phyloP scores from a whole-genome alignment of 2,113 vertebrate species.

The Pterophyllum scalare region DNA sequence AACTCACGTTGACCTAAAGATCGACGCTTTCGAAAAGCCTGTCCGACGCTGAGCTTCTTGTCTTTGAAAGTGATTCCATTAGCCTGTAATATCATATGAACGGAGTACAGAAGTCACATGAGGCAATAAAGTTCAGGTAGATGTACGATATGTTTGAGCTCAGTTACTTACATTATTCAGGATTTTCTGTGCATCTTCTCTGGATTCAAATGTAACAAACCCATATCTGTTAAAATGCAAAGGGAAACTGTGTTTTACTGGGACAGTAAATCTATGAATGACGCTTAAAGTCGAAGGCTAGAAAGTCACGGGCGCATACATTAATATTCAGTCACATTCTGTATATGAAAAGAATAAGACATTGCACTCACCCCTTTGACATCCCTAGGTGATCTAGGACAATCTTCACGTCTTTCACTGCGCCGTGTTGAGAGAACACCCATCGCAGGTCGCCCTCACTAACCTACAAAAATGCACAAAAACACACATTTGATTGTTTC shows the following conservation, averaged over 20 bases:
- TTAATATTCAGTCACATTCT: not conserved
- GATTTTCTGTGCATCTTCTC: constrained; percentile 89
- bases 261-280: not conserved
- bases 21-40: constrained; percentile 86
- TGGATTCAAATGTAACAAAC: constrained; percentile 89
- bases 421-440: constrained; percentile 88
- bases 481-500: not conserved
- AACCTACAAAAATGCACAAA: constrained; percentile 74
- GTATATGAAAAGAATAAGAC: not conserved
- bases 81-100: constrained; percentile 67
- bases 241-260: not conserved
- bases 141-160: not conserved
- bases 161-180: constrained; percentile 83
- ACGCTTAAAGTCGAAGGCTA: accelerated
- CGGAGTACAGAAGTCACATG: not conserved
- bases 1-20: constrained; percentile 75
- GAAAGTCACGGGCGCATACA: not conserved
- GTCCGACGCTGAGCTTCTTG: constrained; percentile 87
- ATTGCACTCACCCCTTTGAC: constrained; percentile 85
- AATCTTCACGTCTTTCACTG: constrained; percentile 91
- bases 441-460: constrained; percentile 85
- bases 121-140: not conserved
- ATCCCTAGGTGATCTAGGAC: constrained; percentile 86
- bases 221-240: constrained; percentile 83
- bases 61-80: constrained; percentile 84